These are phyloP conservation scores for Phortica okadai DNA, from an alignment of 2,888 invertebrate genomes.

Conservation along the genomic window DNA sequence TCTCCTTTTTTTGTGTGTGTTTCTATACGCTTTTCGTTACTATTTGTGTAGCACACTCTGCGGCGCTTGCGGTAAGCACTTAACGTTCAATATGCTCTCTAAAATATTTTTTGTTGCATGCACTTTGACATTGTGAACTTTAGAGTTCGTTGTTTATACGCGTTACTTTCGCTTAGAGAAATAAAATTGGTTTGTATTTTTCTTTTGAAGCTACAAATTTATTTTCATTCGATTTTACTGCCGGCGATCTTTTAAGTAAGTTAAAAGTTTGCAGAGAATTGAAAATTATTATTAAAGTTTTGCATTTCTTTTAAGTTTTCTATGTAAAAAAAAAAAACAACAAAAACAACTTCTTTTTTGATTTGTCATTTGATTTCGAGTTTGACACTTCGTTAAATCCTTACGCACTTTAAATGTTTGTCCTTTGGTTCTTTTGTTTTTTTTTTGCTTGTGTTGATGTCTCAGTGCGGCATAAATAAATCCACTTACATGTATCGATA, in stretches of 20 bases:
- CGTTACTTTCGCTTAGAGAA: background rate
- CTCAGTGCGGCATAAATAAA: conserved; percentile 8
- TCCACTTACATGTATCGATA: conserved; percentile 31
- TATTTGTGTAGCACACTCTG: conserved; percentile 25
- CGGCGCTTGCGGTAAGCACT: conserved; percentile 19
- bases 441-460: background rate
- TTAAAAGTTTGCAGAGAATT: background rate
- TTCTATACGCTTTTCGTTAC: background rate
- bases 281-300: background rate
- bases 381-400: conserved; percentile 50
- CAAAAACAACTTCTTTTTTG: background rate
- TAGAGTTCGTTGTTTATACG: background rate
- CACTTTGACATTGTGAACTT: background rate
- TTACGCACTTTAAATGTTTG: conserved; percentile 1
- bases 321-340: background rate
- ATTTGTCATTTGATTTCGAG: conserved; percentile 19
- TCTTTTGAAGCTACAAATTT: background rate
- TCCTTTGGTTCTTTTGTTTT: conserved; percentile 12
- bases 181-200: background rate
- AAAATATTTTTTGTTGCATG: background rate
- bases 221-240: background rate
- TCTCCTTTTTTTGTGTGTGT: background rate
- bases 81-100: conserved; percentile 14
- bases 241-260: background rate
- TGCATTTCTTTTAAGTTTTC: background rate